phyloP scores from a whole-genome alignment of 2,888 invertebrate species.

The Ceramica pisi region DNA sequence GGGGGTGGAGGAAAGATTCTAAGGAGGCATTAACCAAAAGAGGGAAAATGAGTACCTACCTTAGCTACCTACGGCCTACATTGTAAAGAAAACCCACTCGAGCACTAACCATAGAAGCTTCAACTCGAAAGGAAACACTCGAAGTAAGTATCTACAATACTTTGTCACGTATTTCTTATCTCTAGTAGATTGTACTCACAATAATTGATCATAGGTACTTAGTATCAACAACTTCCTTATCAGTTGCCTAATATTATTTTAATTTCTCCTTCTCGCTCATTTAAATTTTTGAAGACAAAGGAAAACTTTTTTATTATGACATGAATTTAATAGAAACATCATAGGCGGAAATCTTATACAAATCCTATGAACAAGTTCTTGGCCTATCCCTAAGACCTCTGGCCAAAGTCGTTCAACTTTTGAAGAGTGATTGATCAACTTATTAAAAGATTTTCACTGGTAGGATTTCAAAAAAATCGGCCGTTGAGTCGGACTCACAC shows the following conservation, averaged over 20 bases:
- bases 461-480: too few relatives aligned
- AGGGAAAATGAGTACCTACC: neutral
- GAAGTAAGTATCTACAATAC: slow-evolving; percentile 2
- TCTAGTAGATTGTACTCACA: neutral
- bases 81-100: slow-evolving; percentile 15
- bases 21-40: neutral
- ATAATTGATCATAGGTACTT: neutral
- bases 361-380: neutral
- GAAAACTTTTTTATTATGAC: too few relatives aligned
- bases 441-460: too few relatives aligned
- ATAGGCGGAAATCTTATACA: neutral
- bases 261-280: neutral
- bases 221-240: slow-evolving; percentile 9
- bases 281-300: too few relatives aligned
- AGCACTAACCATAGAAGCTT: neutral
- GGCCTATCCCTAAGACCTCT: neutral
- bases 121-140: slow-evolving; percentile 1
- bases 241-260: neutral
- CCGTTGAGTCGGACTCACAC: too few relatives aligned
- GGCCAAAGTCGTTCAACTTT: neutral
- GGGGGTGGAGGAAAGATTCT: neutral
- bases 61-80: neutral
- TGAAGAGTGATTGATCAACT: too few relatives aligned
- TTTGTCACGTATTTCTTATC: slow-evolving; percentile 39
- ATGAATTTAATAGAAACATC: too few relatives aligned